A percentile compares a stretch with the other conserved stretches of the same genome.
Evolutionary conservation across 2,797 vertebrate species (phyloP).

Genomic region (Tiaroga cobitis): DNA sequence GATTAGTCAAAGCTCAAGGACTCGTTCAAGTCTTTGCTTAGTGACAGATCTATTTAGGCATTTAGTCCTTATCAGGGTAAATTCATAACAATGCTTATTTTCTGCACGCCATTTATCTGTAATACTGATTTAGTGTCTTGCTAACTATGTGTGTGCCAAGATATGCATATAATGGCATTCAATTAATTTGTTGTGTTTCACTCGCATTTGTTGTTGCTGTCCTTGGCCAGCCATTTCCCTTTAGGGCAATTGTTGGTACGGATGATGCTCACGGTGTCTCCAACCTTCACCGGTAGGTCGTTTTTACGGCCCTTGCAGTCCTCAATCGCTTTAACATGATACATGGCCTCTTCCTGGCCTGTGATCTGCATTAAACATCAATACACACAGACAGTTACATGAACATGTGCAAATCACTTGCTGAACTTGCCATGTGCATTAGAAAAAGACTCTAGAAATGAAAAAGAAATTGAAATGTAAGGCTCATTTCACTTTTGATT

Average conservation of each 20-base stretch:
- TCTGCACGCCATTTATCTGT: not conserved
- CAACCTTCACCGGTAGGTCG: constrained; percentile 65
- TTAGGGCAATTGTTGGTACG: constrained; percentile 72
- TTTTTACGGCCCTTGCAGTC: constrained; percentile 71
- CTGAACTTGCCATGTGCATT: constrained; percentile 4
- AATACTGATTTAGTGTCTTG: not conserved
- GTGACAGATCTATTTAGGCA: constrained; percentile 19
- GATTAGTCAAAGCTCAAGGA: constrained; percentile 35
- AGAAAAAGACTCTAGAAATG: constrained; percentile 2
- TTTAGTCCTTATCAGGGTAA: constrained; percentile 23
- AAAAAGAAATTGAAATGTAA: constrained; percentile 27
- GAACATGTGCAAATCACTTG: not conserved
- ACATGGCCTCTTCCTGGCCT: constrained; percentile 72
- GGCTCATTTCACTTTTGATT: constrained; percentile 32
- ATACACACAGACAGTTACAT: constrained; percentile 7
- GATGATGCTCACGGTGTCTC: constrained; percentile 72
- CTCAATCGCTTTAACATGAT: constrained; percentile 67
- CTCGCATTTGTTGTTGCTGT: constrained; percentile 81
- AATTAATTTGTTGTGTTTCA: constrained; percentile 35
- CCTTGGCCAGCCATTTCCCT: constrained; percentile 78
- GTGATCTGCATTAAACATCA: constrained; percentile 73
- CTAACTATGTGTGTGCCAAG: not conserved
- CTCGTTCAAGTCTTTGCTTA: constrained; percentile 12
- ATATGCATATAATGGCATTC: not conserved
- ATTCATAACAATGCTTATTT: constrained; percentile 16